phyloP scores from a whole-genome alignment of 2,113 vertebrate genomes.

The Carollia perspicillata region DNA sequence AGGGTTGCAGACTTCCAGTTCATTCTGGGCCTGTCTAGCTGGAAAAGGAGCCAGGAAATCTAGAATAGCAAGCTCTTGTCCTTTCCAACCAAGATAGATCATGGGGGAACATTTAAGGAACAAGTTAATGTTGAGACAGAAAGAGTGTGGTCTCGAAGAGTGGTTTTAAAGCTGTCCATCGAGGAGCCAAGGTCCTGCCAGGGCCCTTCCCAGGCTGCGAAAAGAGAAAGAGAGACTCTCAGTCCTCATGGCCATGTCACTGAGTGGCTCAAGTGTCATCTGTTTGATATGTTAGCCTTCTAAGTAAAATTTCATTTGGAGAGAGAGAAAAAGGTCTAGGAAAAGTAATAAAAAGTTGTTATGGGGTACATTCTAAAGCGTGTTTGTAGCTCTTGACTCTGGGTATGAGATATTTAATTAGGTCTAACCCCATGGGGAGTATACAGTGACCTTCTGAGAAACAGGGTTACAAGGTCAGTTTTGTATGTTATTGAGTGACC shows the following conservation, averaged over 20 bases:
- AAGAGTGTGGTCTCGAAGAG: not conserved
- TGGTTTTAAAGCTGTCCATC: not conserved
- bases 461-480: not conserved
- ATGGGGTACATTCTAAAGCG: not conserved
- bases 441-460: not conserved
- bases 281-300: not conserved
- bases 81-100: not conserved
- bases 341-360: not conserved
- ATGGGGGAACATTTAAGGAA: not conserved
- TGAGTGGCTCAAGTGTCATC: not conserved
- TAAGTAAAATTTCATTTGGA: not conserved
- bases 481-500: not conserved
- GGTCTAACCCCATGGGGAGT: not conserved
- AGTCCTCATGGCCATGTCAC: not conserved
- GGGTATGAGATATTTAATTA: not conserved
- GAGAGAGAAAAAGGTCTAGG: not conserved
- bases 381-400: not conserved
- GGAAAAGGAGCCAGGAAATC: not conserved
- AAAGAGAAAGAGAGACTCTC: not conserved
- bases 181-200: not conserved
- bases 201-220: not conserved
- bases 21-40: not conserved
- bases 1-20: not conserved
- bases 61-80: not conserved
- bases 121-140: slow-evolving; percentile 25